Evolutionary conservation across 2,797 vertebrate genomes (phyloP).

Genomic region (Silurus aristotelis): DNA sequence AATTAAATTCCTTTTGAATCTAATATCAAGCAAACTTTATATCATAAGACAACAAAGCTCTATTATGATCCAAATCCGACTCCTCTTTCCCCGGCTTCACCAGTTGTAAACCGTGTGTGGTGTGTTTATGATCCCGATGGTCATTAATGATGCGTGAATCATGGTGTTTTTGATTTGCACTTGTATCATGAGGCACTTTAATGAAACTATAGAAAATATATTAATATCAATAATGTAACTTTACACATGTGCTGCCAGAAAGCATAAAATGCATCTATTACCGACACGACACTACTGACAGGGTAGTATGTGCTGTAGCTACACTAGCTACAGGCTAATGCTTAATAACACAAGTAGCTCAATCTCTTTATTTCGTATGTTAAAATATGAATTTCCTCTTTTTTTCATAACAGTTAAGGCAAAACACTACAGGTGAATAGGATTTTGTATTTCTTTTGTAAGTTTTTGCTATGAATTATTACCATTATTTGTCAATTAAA

Average conservation of each 20-base stretch:
- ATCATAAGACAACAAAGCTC: background rate
- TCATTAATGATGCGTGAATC: slow-evolving; percentile 49
- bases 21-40: slow-evolving; percentile 5
- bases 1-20: background rate
- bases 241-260: slow-evolving; percentile 63
- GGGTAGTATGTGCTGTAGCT: background rate
- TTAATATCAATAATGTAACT: slow-evolving; percentile 16
- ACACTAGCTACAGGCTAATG: background rate
- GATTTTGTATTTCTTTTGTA: background rate
- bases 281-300: slow-evolving; percentile 8
- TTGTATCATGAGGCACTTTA: slow-evolving; percentile 61
- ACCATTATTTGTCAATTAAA: background rate
- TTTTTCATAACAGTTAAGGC: background rate
- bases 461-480: background rate
- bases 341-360: background rate
- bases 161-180: slow-evolving; percentile 56
- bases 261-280: slow-evolving; percentile 18
- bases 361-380: background rate
- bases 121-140: slow-evolving; percentile 43
- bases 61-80: background rate
- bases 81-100: background rate
- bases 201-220: slow-evolving; percentile 31
- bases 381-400: no score
- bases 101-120: background rate
- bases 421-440: background rate